A percentile compares a stretch with the other conserved stretches of the same genome.
Conservation (phyloP, 2,797 vertebrate species). For the Nothura maculosa region DNA sequence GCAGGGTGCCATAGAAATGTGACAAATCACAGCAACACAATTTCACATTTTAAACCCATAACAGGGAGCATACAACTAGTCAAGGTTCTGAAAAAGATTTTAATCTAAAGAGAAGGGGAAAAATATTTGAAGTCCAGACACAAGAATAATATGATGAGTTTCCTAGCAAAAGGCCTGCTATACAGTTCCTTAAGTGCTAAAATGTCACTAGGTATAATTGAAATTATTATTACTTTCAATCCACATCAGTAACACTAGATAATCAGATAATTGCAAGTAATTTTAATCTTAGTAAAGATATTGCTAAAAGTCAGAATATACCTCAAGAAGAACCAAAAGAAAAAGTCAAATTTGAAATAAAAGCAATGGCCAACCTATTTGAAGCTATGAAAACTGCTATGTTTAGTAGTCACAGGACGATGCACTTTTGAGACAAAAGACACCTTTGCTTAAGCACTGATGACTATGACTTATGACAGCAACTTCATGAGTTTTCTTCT, state of each 20-base stretch:
- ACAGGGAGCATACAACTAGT: background rate
- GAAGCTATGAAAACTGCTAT: background rate
- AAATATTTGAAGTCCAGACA: background rate
- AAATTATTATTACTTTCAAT: background rate
- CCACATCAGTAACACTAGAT: background rate
- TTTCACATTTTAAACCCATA: background rate
- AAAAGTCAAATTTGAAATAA: background rate
- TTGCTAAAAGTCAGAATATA: background rate
- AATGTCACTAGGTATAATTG: background rate
- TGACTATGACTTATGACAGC: accelerated
- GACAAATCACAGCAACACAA: background rate
- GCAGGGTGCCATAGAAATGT: conserved; percentile 5
- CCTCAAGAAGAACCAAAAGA: background rate
- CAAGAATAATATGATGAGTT: background rate
- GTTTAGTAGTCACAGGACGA: background rate
- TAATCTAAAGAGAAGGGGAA: background rate
- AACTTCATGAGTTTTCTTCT: background rate
- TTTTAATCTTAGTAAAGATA: background rate
- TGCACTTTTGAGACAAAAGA: background rate
- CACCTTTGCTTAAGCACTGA: background rate
- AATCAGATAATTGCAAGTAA: background rate
- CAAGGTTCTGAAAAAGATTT: background rate
- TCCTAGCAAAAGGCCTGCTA: background rate
- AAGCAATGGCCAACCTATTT: background rate
- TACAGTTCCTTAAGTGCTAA: background rate